phyloP scores from a whole-genome alignment of 2,797 vertebrate genomes.

The Dipus sagitta region DNA sequence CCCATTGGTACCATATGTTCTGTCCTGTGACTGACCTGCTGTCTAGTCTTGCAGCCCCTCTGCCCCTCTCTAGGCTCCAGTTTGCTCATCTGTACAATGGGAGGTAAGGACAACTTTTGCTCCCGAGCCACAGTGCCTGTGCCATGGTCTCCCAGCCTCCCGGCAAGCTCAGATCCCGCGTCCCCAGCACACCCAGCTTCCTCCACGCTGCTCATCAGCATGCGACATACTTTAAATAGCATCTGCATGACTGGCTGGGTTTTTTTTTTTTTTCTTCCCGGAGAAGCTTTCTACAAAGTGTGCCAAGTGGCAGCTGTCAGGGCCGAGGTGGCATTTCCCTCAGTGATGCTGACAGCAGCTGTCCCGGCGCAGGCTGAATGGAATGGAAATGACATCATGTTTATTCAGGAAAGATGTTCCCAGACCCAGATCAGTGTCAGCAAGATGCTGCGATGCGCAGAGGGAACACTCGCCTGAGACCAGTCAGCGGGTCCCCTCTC shows the following conservation, averaged over 20 bases:
- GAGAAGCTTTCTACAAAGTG: constrained; percentile 91
- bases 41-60: neutral
- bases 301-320: constrained; percentile 97
- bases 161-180: constrained; percentile 67
- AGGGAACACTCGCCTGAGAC: constrained; percentile 91
- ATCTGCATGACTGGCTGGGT: constrained; percentile 90
- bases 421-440: constrained; percentile 94
- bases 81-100: constrained; percentile 72
- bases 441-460: constrained; percentile 93
- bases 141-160: neutral
- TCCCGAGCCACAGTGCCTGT: neutral
- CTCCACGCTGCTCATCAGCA: constrained; percentile 86
- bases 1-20: neutral
- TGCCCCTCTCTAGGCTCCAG: constrained; percentile 8
- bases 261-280: constrained; percentile 82
- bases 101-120: neutral
- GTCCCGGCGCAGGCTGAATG: constrained; percentile 95
- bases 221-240: constrained; percentile 90
- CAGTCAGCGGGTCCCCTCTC: constrained; percentile 92
- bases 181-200: constrained; percentile 77
- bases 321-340: constrained; percentile 95
- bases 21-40: neutral
- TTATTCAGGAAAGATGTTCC: constrained; percentile 96
- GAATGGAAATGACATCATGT: constrained; percentile 97
- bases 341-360: constrained; percentile 96